Base-by-base conservation (phyloP, 2,113 vertebrate genomes). In the Lonchura striata region DNA sequence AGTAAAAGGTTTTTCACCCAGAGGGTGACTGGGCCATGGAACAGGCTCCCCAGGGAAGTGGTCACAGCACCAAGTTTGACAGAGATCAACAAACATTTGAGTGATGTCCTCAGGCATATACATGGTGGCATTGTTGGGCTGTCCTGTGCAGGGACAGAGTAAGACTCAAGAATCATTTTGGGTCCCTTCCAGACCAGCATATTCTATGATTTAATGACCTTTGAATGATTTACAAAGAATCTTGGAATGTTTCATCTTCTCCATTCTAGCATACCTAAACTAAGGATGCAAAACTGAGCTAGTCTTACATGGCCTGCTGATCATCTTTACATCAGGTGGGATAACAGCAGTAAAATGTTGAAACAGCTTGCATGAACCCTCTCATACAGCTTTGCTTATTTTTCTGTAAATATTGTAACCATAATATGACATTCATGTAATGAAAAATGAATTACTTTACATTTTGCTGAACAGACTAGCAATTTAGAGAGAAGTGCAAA, bases 401-500 rank as follows among this genome's bases (percentile, higher is more conserved):
- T 80, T 82, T 82, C 52, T 79, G 23, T 22, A 57, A 59, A 30
- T 8, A 37, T 46, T 86, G 44, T 33, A 77, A 44, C 25, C 9
- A 21, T 60, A 75, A 50, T 37, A 68, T 12, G 30, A 42, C 30
- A 64, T 60, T 69, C 71, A 77, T 49, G 64, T 74, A 72, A 75
- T 52, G 41, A 81, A 95, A 96, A 80, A 75, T 52, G 37, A 41
- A 56, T 6, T 8, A 42, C 30, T 24, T 50, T 35, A 60, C 24
- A 69, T 65, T 94, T 81, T 75, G 22, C 25, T 60, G 52, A 44
- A 88, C 82, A 86, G 24, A 64, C 50, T 79, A 86, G 41, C 22
- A 77, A 71, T 80, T 71, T 64, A 91, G 46, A 90, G 49, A 85
- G 54, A 79, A 49, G 14, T 71, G 30, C 37, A 93, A 93, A 94